phyloP scores from a whole-genome alignment of 2,888 invertebrate genomes.

The Meghimatium bilineatum region DNA sequence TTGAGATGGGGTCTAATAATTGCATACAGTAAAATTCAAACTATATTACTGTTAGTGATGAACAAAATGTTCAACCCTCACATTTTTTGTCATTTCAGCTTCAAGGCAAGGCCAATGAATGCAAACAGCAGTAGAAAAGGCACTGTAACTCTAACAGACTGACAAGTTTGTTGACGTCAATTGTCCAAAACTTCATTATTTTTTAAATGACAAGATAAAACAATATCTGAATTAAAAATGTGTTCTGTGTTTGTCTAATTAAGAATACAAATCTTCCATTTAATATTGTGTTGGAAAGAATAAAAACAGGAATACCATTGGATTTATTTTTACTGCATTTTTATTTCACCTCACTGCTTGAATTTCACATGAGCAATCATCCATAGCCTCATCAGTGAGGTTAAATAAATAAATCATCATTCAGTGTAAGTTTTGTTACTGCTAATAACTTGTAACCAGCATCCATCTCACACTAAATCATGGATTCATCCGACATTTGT shows the following conservation, averaged over 20 bases:
- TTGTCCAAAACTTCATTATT: constrained; percentile 17
- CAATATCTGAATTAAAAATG: constrained; percentile 1
- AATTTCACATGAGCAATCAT: constrained; percentile 42
- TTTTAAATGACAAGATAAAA: constrained; percentile 28
- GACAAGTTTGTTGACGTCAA: not conserved
- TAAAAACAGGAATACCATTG: not conserved
- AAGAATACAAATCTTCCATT: not conserved
- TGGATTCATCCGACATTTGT: not conserved
- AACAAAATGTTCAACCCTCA: not conserved
- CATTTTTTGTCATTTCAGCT: constrained; percentile 58
- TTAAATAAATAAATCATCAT: constrained; percentile 36
- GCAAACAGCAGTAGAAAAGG: constrained; percentile 65
- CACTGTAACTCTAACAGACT: constrained; percentile 1
- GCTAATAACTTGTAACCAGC: not conserved
- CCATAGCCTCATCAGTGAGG: constrained; percentile 39
- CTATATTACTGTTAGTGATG: too few species aligned
- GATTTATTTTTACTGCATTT: constrained; percentile 40
- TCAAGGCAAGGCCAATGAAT: constrained; percentile 63
- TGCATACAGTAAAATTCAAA: too few species aligned
- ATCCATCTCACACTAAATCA: not conserved
- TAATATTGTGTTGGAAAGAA: not conserved
- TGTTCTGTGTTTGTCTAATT: not conserved
- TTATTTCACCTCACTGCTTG: constrained; percentile 40
- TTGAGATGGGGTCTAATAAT: too few species aligned
- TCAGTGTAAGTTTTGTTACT: not conserved